A percentile compares a stretch with the other conserved stretches of the same genome.
phyloP scores from a whole-genome alignment of 92 coral and sea anemone species.

The Meandrina meandrites region DNA sequence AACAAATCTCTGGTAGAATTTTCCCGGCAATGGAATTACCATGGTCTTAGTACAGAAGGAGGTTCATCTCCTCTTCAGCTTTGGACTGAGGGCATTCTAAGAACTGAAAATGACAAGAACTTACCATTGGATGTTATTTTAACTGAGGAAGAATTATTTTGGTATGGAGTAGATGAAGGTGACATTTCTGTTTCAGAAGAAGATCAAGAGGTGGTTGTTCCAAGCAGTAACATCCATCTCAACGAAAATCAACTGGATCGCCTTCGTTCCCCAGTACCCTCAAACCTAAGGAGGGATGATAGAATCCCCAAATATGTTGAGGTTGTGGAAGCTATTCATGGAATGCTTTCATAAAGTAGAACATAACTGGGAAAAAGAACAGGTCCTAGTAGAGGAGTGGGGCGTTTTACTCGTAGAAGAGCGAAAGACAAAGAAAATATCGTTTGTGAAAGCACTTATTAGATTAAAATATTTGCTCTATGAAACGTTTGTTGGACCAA shows the following conservation, averaged over 20 bases:
- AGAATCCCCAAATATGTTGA: slow-evolving; percentile 44
- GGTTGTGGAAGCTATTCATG: slow-evolving; percentile 43
- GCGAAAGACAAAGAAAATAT: too few relatives aligned
- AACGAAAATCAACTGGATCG: slow-evolving; percentile 39
- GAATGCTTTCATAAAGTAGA: slow-evolving; percentile 29
- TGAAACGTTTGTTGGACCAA: too few relatives aligned
- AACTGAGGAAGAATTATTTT: slow-evolving; percentile 49
- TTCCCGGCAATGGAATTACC: slow-evolving; percentile 51
- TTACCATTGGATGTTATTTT: slow-evolving; percentile 48
- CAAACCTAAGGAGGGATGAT: slow-evolving; percentile 30
- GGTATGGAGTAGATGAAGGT: slow-evolving; percentile 36
- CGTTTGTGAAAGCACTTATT: too few relatives aligned
- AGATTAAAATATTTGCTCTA: too few relatives aligned
- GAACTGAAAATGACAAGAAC: slow-evolving; percentile 47
- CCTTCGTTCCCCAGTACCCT: slow-evolving; percentile 35
- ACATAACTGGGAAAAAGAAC: background rate
- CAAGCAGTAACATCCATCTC: slow-evolving; percentile 27
- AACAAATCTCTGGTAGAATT: slow-evolving; percentile 52
- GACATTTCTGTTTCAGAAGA: slow-evolving; percentile 19
- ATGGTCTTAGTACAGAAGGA: slow-evolving; percentile 56
- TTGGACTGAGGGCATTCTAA: slow-evolving; percentile 59
- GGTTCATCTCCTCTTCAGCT: slow-evolving; percentile 64
- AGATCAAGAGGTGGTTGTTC: slow-evolving; percentile 50
- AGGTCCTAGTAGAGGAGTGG: background rate
- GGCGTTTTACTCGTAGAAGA: too few relatives aligned